These are phyloP conservation scores for Hyposoter dolosus DNA, from an alignment of 2,888 invertebrate genomes.

Conservation along the genomic window DNA sequence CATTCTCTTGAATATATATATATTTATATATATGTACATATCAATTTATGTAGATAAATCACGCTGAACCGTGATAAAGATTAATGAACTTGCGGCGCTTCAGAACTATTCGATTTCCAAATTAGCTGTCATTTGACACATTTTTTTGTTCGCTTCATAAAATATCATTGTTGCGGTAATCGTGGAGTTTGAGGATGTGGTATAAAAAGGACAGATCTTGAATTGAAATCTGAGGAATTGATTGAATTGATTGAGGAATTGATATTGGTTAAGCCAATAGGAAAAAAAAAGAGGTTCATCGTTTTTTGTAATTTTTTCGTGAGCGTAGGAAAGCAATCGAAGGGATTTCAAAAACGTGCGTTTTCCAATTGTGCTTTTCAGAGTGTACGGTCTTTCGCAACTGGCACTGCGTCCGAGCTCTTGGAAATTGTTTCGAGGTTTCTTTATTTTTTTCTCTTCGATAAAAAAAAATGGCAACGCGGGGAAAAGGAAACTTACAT, in stretches of 20 bases:
- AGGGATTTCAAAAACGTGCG: constrained; percentile 34
- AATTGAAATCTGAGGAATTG: not conserved
- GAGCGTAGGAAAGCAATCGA: constrained; percentile 29
- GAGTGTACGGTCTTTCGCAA: not conserved
- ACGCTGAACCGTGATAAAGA: not conserved
- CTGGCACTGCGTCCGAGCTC: constrained; percentile 31
- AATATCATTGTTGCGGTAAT: too few relatives aligned
- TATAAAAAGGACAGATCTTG: not conserved
- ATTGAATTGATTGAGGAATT: not conserved
- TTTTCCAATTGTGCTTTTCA: constrained; percentile 33
- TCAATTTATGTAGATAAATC: not conserved
- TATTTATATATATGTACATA: not conserved
- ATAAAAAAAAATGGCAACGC: constrained; percentile 30
- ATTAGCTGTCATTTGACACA: not conserved
- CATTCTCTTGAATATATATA: constrained; percentile 26
- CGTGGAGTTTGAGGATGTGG: not conserved
- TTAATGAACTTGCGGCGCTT: not conserved
- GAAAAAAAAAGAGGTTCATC: not conserved
- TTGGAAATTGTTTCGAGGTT: constrained; percentile 52
- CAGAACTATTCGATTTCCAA: not conserved
- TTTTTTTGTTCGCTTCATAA: not conserved
- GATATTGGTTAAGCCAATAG: not conserved
- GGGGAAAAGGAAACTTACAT: constrained; percentile 29
- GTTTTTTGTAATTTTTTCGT: not conserved
- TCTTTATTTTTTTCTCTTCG: constrained; percentile 49